A percentile compares a stretch with the other conserved stretches of the same genome.
Evolutionary conservation across 2,797 vertebrate species (phyloP).

Genomic region (Cyprinella venusta): DNA sequence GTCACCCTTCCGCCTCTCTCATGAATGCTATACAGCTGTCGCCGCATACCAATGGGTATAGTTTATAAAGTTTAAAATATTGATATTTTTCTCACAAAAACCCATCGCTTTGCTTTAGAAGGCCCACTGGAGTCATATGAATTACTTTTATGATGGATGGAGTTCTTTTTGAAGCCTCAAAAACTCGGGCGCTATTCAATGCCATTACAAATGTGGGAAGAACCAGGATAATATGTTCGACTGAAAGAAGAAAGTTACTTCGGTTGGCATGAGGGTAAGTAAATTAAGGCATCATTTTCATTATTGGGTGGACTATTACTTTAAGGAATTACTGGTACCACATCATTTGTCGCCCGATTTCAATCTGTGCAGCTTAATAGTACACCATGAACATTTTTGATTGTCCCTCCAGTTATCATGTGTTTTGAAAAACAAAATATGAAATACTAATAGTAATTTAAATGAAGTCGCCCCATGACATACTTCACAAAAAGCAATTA

Average conservation of each 20-base stretch:
- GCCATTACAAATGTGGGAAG: not conserved
- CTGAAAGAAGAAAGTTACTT: not conserved
- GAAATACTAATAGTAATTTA: not conserved
- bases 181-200: not conserved
- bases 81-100: not conserved
- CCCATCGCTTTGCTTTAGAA: not conserved
- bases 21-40: not conserved
- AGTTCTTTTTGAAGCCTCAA: not conserved
- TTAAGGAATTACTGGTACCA: not conserved
- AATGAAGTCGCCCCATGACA: not conserved
- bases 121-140: not conserved
- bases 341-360: not conserved
- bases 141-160: not conserved
- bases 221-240: not conserved
- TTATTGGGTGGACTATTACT: not conserved
- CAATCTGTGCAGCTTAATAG: not conserved
- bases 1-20: not conserved
- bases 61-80: not conserved
- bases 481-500: not conserved
- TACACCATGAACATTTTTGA: not conserved
- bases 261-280: not conserved
- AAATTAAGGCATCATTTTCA: not conserved
- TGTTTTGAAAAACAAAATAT: not conserved
- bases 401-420: not conserved
- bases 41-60: not conserved